Evolutionary conservation across 2,888 invertebrate genomes (phyloP).

Genomic region (Mesoligia furuncula): DNA sequence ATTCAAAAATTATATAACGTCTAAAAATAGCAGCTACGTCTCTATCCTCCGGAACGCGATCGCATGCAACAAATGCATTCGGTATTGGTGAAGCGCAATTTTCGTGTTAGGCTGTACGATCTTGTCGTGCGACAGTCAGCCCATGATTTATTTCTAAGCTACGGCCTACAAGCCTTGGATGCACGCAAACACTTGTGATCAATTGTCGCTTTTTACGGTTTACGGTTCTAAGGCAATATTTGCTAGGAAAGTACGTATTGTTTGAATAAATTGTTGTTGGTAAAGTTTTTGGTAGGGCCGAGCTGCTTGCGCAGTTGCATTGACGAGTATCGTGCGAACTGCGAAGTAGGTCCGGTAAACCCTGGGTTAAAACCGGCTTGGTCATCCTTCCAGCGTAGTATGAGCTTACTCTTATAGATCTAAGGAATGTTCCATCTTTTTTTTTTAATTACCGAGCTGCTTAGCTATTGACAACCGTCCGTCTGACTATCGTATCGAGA

Average conservation of each 20-base stretch:
- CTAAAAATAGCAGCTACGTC: slow-evolving; percentile 71
- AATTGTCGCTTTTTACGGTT: slow-evolving; percentile 74
- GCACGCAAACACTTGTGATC: slow-evolving; percentile 86
- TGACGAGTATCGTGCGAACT: background rate
- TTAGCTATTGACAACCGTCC: too few relatives aligned
- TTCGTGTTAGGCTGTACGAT: slow-evolving; percentile 84
- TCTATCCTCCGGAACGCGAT: slow-evolving; percentile 73
- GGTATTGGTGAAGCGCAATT: slow-evolving; percentile 84
- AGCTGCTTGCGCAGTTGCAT: background rate
- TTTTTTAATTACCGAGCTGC: background rate
- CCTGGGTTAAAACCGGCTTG: background rate
- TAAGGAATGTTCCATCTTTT: background rate
- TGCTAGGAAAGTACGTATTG: slow-evolving; percentile 15
- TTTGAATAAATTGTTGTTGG: slow-evolving; percentile 39
- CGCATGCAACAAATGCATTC: slow-evolving; percentile 88
- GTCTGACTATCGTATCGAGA: too few relatives aligned
- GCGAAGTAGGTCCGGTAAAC: background rate
- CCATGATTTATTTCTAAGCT: slow-evolving; percentile 80
- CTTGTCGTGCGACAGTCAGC: slow-evolving; percentile 82
- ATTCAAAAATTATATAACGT: slow-evolving; percentile 42
- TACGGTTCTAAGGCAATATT: slow-evolving; percentile 37
- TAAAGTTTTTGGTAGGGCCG: slow-evolving; percentile 17
- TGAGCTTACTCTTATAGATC: background rate
- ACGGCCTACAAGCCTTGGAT: slow-evolving; percentile 67
- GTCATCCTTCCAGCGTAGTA: background rate